These are phyloP conservation scores for Coryphaenoides rupestris DNA, from an alignment of 2,113 vertebrate species.

Conservation along the genomic window DNA sequence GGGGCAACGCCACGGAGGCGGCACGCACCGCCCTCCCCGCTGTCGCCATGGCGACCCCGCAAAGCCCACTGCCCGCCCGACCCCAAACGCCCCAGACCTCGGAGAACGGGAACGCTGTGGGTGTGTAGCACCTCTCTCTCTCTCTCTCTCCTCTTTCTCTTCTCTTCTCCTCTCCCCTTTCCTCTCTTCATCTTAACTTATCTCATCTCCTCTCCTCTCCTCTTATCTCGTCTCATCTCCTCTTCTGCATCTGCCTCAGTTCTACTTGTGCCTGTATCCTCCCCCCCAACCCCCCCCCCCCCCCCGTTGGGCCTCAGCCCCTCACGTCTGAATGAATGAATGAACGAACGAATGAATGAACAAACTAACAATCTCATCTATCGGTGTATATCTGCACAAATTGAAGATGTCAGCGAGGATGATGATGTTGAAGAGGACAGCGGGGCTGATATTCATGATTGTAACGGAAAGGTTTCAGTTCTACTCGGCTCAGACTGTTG, in stretches of 20 bases:
- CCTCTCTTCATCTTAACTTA: neutral
- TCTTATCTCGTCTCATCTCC: neutral
- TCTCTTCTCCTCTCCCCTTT: neutral
- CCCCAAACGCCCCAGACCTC: slow-evolving; percentile 27
- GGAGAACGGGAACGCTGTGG: slow-evolving; percentile 62
- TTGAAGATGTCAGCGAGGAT: no score
- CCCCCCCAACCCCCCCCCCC: neutral
- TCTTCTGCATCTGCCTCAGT: neutral
- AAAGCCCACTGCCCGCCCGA: slow-evolving; percentile 33
- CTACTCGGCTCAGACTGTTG: no score
- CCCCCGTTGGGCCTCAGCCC: neutral
- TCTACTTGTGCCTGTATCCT: neutral
- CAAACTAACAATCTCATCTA: no score
- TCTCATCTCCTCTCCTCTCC: slow-evolving; percentile 35
- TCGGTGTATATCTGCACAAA: no score
- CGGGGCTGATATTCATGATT: no score
- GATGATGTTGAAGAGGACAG: slow-evolving; percentile 9
- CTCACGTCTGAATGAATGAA: no score
- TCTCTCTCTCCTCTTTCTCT: neutral
- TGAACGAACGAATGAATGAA: slow-evolving; percentile 13
- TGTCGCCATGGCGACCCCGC: slow-evolving; percentile 27
- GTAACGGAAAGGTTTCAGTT: no score
- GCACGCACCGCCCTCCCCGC: slow-evolving; percentile 35
- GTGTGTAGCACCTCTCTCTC: slow-evolving; percentile 46
- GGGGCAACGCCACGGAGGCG: slow-evolving; percentile 81